Base-by-base conservation (phyloP, 2,888 invertebrate species). In the Caenorhabditis sp. region DNA sequence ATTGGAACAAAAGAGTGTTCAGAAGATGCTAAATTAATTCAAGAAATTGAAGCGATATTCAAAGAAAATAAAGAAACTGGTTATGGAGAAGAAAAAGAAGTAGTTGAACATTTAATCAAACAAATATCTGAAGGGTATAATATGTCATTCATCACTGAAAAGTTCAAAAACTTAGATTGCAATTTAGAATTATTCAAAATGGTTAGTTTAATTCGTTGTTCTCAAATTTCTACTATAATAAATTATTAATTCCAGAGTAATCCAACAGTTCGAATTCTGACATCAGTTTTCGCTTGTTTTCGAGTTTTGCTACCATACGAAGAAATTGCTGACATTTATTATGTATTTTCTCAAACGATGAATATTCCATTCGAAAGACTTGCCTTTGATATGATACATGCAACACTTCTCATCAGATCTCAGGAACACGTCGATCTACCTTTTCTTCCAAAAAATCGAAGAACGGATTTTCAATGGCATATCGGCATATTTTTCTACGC, bases 391-490 rank as follows among this genome's bases (percentile, higher is more conserved):
- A 25, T 73, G 27, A 36, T 68, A 7, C 68, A 68, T 36, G 62
- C 61, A 1, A 31, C 63, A 2, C 27, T 67, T 26, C 26, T 73
- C 4, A 20, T 68, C 20, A 68, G 25, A 26, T 61, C 57, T 17
- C 68, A 73, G 59, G 73, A 73, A 31, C 57, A 53, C 0, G 57
- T 65, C 49, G 65, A 68, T 20, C 52, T 62, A 1, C 36, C 63
- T 27, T 59, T 63, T 31, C 56, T 65, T 5, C 66, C 65, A 7
- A 67, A 67, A 31, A 54, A 68, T n/a, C 59, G 56, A 25, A 58
- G 65, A n/a, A 23, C 57, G 4, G 68, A 73, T 27, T 74, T 67
- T 26, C 63, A 60, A 23, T 74, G 74, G 74, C 69, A 74, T n/a
- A 26, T 60, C 7, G 61, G 66, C 0, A 26, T 53, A 12, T 74